Conservation (phyloP, 35 echinoderm and acorn worm genomes). For the Diadema setosum region DNA sequence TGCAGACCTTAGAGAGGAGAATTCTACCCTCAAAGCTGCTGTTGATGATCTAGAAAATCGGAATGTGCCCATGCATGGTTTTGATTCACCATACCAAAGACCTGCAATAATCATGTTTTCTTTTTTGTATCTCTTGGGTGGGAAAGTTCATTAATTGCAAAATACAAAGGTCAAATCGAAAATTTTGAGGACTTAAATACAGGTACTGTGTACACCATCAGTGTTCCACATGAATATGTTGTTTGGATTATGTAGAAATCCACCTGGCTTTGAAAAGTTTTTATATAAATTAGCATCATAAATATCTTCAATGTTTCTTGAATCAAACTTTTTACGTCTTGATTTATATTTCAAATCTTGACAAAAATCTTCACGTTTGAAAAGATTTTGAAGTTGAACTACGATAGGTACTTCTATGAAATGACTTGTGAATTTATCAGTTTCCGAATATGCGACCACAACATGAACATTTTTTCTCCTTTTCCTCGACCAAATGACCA, state of each 20-base stretch:
- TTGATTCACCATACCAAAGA: conserved; percentile 52
- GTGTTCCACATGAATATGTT: conserved; percentile 76
- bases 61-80: conserved; percentile 34
- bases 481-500: no score
- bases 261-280: not conserved
- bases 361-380: conserved; percentile 19
- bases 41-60: not conserved
- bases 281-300: conserved; percentile 63
- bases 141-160: conserved; percentile 64
- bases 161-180: conserved; percentile 60
- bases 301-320: conserved; percentile 68
- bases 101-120: conserved; percentile 82
- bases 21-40: no score
- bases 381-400: not conserved
- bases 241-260: not conserved
- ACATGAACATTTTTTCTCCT: no score
- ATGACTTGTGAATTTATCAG: not conserved
- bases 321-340: conserved; percentile 13
- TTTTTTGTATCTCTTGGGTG: conserved; percentile 4
- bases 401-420: conserved; percentile 61
- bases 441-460: no score
- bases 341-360: conserved; percentile 44
- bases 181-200: conserved; percentile 72
- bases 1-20: no score
- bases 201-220: conserved; percentile 35